Conservation (phyloP, 2,113 vertebrate genomes). For the Donacobius atricapilla region DNA sequence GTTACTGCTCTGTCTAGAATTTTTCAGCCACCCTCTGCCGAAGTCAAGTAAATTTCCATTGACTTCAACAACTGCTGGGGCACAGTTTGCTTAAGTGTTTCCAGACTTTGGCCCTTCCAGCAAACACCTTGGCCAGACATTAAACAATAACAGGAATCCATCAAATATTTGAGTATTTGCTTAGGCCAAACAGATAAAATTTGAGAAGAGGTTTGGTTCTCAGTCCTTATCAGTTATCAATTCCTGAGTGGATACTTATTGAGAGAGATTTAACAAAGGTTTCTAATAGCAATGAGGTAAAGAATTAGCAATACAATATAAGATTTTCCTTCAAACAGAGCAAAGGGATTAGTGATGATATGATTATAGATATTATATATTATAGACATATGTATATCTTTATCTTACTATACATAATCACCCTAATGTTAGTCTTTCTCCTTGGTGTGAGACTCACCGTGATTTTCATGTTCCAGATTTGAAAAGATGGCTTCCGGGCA, state of each 20-base stretch:
- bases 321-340: background rate
- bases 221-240: background rate
- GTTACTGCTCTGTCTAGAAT: background rate
- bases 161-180: background rate
- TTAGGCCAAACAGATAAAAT: background rate
- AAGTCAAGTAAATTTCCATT: constrained; percentile 9
- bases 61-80: background rate
- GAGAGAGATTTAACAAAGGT: background rate
- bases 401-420: background rate
- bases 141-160: background rate
- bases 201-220: background rate
- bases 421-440: background rate
- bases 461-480: background rate
- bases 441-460: background rate
- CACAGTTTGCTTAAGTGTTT: background rate
- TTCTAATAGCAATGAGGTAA: background rate
- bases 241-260: background rate
- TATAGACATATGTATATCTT: background rate
- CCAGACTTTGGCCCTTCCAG: constrained; percentile 1
- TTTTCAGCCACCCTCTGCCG: background rate
- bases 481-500: background rate
- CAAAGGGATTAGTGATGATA: background rate
- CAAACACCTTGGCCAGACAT: background rate
- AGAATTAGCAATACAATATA: background rate
- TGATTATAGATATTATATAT: no score